Conservation (phyloP, 1,140 invertebrate species). For the Danaus melanippus region DNA sequence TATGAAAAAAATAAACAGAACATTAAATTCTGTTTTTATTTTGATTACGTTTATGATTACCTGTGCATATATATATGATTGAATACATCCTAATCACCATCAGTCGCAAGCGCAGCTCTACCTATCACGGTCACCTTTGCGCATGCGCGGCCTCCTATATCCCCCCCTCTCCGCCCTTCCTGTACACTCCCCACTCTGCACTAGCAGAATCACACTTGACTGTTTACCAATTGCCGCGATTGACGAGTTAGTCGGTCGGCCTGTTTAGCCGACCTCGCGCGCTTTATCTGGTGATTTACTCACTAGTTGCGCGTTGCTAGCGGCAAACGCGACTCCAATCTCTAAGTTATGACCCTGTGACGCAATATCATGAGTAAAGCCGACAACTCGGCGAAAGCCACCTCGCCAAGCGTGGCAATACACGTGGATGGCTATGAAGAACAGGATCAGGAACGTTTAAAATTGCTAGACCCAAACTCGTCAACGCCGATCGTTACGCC, state of each 20-base stretch:
- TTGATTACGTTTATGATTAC: too few species aligned
- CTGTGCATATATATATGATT: background rate
- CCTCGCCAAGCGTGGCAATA: constrained; percentile 51
- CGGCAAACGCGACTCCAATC: constrained; percentile 54
- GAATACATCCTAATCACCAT: background rate
- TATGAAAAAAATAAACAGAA: background rate
- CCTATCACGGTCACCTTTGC: constrained; percentile 35
- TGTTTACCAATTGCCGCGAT: constrained; percentile 67
- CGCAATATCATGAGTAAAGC: constrained; percentile 63
- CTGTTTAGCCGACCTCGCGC: constrained; percentile 51
- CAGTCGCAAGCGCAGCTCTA: constrained; percentile 43
- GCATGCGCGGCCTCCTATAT: constrained; percentile 47
- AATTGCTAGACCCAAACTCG: constrained; percentile 45
- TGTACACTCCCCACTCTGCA: constrained; percentile 46
- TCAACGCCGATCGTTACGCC: constrained; percentile 50
- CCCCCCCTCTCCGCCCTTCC: constrained; percentile 31
- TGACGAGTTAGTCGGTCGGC: constrained; percentile 57
- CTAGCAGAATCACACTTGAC: constrained; percentile 50
- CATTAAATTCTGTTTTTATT: too few species aligned
- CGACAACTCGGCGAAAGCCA: constrained; percentile 52
- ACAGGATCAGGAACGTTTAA: constrained; percentile 45
- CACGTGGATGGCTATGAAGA: constrained; percentile 57
- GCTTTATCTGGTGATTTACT: constrained; percentile 42
- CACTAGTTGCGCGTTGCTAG: constrained; percentile 49
- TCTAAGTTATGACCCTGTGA: constrained; percentile 63